Base-by-base conservation (phyloP, 2,113 vertebrate genomes). In the Mesoclemmys tuberculata region DNA sequence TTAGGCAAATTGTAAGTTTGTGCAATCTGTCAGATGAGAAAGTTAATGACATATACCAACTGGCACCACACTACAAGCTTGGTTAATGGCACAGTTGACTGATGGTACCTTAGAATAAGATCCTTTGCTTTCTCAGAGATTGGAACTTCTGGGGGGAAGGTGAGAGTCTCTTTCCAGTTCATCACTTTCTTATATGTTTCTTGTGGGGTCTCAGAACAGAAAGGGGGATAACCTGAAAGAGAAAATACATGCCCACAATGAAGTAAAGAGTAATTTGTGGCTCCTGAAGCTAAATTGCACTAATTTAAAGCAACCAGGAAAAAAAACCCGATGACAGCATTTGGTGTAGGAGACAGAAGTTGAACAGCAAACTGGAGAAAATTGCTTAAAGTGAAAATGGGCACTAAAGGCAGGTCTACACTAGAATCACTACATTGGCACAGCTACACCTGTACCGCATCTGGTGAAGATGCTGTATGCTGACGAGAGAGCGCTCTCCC, bases 141-240 rank as follows among this genome's bases (percentile, higher is more conserved):
- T 21, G 99, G 99, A 93, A 99, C 99, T 97, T 99, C 99, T 29
- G 99, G 99, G 79, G 99, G 99, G 92, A 99, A 99, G 12, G 97
- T 99, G 46, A 99, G 96, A 1, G 99, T 99, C 98, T 99, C 99
- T 96, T 99, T 98, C 99, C 99, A 99, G 95, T 99, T 99, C 99
- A 99, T 99, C 92, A 99, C 99, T 92, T 99, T 99, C 97, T 99
- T 99, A 35, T 99, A 99, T 0, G 99, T 99, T 97, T 99, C 99
- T 95, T 99, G 99, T 92, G 99, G 99, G 5, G 99, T 99, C 98
- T 99, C 99, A 0, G 99, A 99, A 97, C 99, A 99, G 98, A 99
- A 99, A 0, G 99, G 99, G 46, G 99, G 99, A 90, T 99, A 99
- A 89, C 99, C 99, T 99, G 97, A 27, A 87, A 82, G 11, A 77